Percentiles rank a stretch among this genome's conserved stretches.
phyloP scores from a whole-genome alignment of 2,888 invertebrate genomes.

The Cryptocheilus praepositus region DNA sequence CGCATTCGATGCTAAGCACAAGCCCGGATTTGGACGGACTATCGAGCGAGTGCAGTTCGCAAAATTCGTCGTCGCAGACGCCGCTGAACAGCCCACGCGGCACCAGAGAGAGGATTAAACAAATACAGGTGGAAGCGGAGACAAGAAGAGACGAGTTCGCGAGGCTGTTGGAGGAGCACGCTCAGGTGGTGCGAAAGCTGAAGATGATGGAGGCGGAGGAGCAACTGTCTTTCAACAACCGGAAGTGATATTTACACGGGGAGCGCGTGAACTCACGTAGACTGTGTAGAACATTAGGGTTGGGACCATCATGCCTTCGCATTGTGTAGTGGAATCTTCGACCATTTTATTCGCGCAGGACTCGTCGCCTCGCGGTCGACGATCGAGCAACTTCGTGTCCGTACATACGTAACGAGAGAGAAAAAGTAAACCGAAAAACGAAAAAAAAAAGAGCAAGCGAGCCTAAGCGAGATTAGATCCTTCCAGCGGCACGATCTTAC shows the following conservation, averaged over 20 bases:
- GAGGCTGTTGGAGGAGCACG: conserved; percentile 73
- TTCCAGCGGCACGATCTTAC: too few species aligned
- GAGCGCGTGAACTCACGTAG: conserved; percentile 62
- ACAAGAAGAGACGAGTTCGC: conserved; percentile 73
- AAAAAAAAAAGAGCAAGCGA: conserved; percentile 1
- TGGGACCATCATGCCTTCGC: conserved; percentile 43
- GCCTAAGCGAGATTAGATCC: too few species aligned
- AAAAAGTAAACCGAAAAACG: neutral
- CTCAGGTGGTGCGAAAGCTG: conserved; percentile 73
- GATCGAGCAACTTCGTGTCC: neutral
- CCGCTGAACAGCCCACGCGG: conserved; percentile 64
- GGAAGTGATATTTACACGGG: conserved; percentile 55
- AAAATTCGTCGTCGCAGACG: conserved; percentile 60
- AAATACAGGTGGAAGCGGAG: conserved; percentile 73
- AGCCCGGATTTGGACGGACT: conserved; percentile 57
- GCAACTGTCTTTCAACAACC: conserved; percentile 53
- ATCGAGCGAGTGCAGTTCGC: conserved; percentile 59
- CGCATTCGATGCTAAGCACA: conserved; percentile 60
- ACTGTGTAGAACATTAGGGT: conserved; percentile 21
- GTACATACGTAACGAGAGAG: conserved; percentile 1
- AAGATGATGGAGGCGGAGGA: conserved; percentile 73
- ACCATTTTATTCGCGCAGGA: neutral
- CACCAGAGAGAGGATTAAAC: conserved; percentile 65
- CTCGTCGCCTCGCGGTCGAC: neutral
- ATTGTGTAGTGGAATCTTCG: conserved; percentile 7